Evolutionary conservation across 2,113 vertebrate genomes (phyloP), one percentile per base, ranked within the genome.

Genomic region (Syrrhaptes paradoxus): DNA sequence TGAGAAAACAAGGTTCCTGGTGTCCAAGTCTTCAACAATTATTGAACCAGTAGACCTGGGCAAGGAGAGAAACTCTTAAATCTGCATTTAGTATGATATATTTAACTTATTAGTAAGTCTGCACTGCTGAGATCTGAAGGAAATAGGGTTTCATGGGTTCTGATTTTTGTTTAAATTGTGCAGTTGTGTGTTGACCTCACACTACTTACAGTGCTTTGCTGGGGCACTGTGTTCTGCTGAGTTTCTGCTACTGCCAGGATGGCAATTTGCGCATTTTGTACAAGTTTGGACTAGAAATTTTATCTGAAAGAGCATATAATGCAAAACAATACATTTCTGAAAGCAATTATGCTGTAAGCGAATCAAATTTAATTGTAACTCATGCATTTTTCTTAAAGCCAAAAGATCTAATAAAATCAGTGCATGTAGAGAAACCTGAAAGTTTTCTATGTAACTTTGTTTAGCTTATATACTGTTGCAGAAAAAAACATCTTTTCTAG

Each of bases 341-440:
- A 91, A 96, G 73, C 54, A 91, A 76, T 87, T 90, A 61, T 67
- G 19, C 59, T 79, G 7, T 36, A 82, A 92, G 38, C 14, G 74
- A 94, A 93, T 70, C 59, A 83, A 82, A 82, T 88, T 65, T 86
- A 85, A 83, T 96, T 90, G 41, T 31, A 70, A 46, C 52, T 19
- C 7, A 32, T 19, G 58, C 14, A 9, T 84, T 96, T 96, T 90
- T 95, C 77, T 92, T 89, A 49, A 73, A 72, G 91, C 62, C 84
- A 77, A 83, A 79, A 78, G 73, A 54, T 88, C 75, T 93, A 94
- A 85, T 71, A 75, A 94, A 48, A 68, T 79, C 78, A 36, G 61
- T 66, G 19, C 5, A 14, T 55, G 19, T 36, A 76, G 94, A 91
- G 59, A 79, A 84, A 89, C 16, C n/a, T 15, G 41, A 4, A 34